Evolutionary conservation across 1,140 invertebrate species (phyloP).

Genomic region (Macrosteles quadrilineatus): DNA sequence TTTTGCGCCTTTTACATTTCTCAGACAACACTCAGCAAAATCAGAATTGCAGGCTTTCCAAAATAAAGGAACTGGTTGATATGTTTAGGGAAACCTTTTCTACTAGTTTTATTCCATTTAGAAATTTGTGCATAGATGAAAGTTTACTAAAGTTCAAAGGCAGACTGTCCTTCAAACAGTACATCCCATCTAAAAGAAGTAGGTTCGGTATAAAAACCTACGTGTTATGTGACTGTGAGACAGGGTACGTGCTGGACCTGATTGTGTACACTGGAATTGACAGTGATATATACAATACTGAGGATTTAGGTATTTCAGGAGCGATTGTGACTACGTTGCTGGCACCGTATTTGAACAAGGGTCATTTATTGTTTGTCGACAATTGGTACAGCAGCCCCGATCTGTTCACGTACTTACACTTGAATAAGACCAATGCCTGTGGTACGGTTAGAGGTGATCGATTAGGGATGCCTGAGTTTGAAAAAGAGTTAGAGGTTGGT

Average conservation of each 20-base stretch:
- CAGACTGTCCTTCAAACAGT: neutral
- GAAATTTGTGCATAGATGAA: slow-evolving; percentile 41
- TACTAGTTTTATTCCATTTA: slow-evolving; percentile 36
- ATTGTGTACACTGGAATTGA: slow-evolving; percentile 46
- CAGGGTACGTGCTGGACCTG: slow-evolving; percentile 45
- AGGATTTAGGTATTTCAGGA: slow-evolving; percentile 40
- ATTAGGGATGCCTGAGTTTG: slow-evolving; percentile 43
- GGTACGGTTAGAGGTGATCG: slow-evolving; percentile 41
- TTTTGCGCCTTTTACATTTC: neutral
- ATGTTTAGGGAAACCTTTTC: neutral
- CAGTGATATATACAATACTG: slow-evolving; percentile 23
- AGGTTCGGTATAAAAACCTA: slow-evolving; percentile 4
- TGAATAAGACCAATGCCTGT: slow-evolving; percentile 41
- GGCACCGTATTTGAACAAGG: slow-evolving; percentile 40
- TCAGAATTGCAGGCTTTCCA: neutral
- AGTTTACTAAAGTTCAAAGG: slow-evolving; percentile 6
- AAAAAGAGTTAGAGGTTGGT: slow-evolving; percentile 41
- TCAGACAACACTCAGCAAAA: neutral
- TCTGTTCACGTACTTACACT: slow-evolving; percentile 33
- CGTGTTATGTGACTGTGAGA: slow-evolving; percentile 44
- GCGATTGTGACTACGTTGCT: slow-evolving; percentile 42
- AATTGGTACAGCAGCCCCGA: slow-evolving; percentile 32
- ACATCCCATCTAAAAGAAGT: neutral
- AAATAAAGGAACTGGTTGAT: neutral
- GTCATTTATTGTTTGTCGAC: slow-evolving; percentile 41